Percentiles rank a stretch among this genome's conserved stretches.
Conservation (phyloP, 2,888 invertebrate genomes). For the Zelleria hepariella region DNA sequence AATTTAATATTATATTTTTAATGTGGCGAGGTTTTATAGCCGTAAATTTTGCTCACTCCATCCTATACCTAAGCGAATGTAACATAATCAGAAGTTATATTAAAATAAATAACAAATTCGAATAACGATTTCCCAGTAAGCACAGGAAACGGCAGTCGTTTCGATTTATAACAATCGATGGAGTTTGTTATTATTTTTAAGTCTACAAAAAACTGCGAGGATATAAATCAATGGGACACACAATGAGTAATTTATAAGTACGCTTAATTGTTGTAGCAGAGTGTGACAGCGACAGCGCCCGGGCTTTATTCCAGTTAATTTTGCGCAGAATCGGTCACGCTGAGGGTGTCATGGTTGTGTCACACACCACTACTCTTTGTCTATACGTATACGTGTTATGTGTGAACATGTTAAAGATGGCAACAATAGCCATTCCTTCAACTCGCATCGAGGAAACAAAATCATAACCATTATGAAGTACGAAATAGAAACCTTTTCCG, state of each 20-base stretch:
- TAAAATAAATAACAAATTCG: background rate
- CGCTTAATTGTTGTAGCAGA: conserved; percentile 45
- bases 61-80: conserved; percentile 7
- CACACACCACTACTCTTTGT: background rate
- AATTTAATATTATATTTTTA: conserved; percentile 55
- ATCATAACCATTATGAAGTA: background rate
- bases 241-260: conserved; percentile 55
- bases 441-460: background rate
- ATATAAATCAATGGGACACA: conserved; percentile 52
- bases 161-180: conserved; percentile 52
- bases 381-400: background rate
- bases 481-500: background rate
- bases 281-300: conserved; percentile 29
- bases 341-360: conserved; percentile 23
- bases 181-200: conserved; percentile 65
- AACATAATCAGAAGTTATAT: conserved; percentile 30
- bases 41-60: conserved; percentile 14
- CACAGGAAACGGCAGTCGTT: conserved; percentile 25
- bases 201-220: conserved; percentile 38
- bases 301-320: conserved; percentile 42
- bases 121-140: background rate
- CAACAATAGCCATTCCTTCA: background rate
- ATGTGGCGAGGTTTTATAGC: conserved; percentile 31
- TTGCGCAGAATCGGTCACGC: conserved; percentile 43
- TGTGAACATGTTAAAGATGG: background rate